Percentiles rank a stretch among this genome's conserved stretches.
phyloP scores from a whole-genome alignment of 2,888 invertebrate genomes.

The Plusia festucae region DNA sequence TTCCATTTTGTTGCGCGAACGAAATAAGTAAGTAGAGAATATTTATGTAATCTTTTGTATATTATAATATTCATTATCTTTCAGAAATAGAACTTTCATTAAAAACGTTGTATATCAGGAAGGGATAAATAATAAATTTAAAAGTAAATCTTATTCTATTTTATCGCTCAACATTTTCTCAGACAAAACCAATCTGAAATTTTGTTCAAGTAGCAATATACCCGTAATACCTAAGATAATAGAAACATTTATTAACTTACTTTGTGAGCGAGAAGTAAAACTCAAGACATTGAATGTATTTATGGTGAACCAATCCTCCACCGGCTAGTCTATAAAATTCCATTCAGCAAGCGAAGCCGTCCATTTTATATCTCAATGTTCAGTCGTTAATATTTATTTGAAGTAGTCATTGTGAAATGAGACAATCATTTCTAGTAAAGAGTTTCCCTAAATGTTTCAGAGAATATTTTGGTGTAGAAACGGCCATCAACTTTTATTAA shows the following conservation, averaged over 20 bases:
- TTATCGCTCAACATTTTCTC: not conserved
- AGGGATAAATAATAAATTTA: not conserved
- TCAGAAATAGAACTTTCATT: too few relatives aligned
- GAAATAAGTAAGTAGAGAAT: slow-evolving; percentile 16
- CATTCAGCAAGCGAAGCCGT: slow-evolving; percentile 40
- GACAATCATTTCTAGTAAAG: slow-evolving; percentile 52
- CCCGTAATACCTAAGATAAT: not conserved
- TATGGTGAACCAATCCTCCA: slow-evolving; percentile 43
- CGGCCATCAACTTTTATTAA: slow-evolving; percentile 62
- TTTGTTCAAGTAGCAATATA: not conserved
- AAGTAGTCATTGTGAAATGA: slow-evolving; percentile 53
- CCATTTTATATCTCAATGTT: slow-evolving; percentile 53
- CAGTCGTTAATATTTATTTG: slow-evolving; percentile 60
- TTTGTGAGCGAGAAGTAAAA: slow-evolving; percentile 25
- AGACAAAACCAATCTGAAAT: not conserved
- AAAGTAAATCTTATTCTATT: not conserved
- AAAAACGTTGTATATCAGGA: too few relatives aligned
- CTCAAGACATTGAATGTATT: slow-evolving; percentile 38
- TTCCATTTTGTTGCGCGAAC: slow-evolving; percentile 27
- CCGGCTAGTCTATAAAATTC: slow-evolving; percentile 44
- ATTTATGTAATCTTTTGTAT: not conserved
- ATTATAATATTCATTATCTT: not conserved
- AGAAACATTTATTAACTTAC: not conserved
- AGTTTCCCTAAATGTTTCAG: slow-evolving; percentile 45
- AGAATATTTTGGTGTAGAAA: slow-evolving; percentile 58